Base-by-base conservation (phyloP, 2,113 vertebrate genomes). In the Hiodon tergisus region DNA sequence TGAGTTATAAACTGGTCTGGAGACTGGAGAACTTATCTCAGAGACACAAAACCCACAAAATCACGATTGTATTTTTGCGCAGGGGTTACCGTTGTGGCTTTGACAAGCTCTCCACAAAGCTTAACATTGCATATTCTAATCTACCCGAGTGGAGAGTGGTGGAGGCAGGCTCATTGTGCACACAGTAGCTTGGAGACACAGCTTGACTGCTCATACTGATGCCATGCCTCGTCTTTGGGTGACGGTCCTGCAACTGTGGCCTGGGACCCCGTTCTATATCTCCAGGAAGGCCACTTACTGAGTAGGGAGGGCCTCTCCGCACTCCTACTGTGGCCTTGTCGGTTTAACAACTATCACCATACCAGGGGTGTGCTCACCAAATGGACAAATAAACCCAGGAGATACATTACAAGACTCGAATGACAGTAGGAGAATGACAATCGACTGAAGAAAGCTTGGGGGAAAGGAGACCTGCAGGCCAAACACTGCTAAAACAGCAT, bases 381-480 rank as follows among this genome's bases (percentile, higher is more conserved):
- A 81, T 82, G 71, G 73, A 77, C 70, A 67, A 81, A 80, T 75
- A 67, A 75, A 4, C 31, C 65, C 66, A 79, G 69, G 63, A 0
- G 81, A 81, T 58, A 81, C 76, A 77, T 72, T 79, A 73, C 77
- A 83, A 78, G 76, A 75, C 51, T 77, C 78, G 63, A 72, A 67
- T 7, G 48, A 75, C 69, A 60, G 63, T 58, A 62, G 4, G 70
- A 73, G 50, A 68, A 6, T 60, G 68, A 51, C 9, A 17, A 60
- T 47, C 14, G 62, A 77, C 60, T 53, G 17, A 17, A 51, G 46
- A 68, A n/a, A 6, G 7, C 62, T 60, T 61, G 52, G 72, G 65
- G 70, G 13, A 73, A 74, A 77, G 71, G 62, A 67, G 80, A 69
- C 67, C 69, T 58, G 11, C 54, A 51, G 76, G 59, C 74, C 77